Percentiles rank a stretch among this genome's conserved stretches.
These are phyloP conservation scores for Eustalomyia histrio DNA, from an alignment of 2,888 invertebrate species.

Conservation along the genomic window DNA sequence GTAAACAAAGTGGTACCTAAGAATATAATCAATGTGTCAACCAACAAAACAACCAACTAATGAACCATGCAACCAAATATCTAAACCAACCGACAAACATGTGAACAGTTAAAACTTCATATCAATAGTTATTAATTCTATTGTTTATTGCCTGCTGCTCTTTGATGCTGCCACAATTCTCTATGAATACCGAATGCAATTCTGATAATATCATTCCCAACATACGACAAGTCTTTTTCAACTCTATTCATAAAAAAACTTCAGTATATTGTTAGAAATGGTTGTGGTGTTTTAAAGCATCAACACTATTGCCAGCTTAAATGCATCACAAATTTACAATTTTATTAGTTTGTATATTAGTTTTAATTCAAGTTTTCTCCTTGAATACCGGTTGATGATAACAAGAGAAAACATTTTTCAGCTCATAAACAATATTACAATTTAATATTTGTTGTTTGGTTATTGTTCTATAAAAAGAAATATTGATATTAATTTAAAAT, in stretches of 20 bases:
- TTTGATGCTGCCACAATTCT: background rate
- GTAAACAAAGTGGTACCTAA: constrained; percentile 9
- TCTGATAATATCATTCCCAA: background rate
- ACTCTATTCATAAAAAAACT: background rate
- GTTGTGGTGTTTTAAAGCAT: background rate
- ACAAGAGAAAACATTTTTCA: background rate
- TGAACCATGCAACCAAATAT: background rate
- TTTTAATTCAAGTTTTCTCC: background rate
- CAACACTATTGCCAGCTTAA: background rate
- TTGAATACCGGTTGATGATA: background rate
- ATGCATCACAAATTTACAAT: background rate
- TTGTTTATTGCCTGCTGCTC: constrained; percentile 50
- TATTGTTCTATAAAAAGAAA: background rate
- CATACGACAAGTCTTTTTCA: background rate
- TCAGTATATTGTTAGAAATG: background rate
- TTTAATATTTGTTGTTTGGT: background rate
- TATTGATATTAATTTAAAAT: background rate
- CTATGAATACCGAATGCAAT: background rate
- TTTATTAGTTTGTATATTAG: background rate
- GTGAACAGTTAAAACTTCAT: constrained; percentile 7
- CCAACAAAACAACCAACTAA: constrained; percentile 2
- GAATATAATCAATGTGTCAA: constrained; percentile 26
- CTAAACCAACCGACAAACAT: background rate
- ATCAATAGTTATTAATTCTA: constrained; percentile 61
- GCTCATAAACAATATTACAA: background rate